Evolutionary conservation across 2,888 invertebrate species (phyloP).

Genomic region (Ceratothoa steindachneri): DNA sequence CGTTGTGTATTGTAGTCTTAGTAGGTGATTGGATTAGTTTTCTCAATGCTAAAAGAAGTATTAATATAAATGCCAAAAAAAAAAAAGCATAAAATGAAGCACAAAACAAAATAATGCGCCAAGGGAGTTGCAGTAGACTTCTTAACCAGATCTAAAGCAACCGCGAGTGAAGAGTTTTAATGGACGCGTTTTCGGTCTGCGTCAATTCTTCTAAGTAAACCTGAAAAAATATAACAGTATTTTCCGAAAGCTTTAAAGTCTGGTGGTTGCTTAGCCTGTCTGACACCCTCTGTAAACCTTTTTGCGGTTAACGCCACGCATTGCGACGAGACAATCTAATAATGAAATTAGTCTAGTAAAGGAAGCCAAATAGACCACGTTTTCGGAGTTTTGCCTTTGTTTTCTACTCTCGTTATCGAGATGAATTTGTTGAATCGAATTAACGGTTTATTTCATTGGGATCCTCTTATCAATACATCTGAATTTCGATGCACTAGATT

Average conservation of each 20-base stretch:
- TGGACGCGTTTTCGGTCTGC: too few species aligned
- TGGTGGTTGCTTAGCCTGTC: not conserved
- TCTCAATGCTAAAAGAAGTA: not conserved
- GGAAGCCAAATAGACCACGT: not conserved
- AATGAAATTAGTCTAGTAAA: conserved; percentile 4
- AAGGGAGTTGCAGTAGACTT: not conserved
- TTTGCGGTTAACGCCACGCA: not conserved
- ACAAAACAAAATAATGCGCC: not conserved
- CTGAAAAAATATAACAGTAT: not conserved
- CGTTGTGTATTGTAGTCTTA: not conserved
- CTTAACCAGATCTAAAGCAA: not conserved
- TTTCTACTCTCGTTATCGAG: too few species aligned
- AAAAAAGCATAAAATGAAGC: not conserved
- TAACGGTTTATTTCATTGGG: too few species aligned
- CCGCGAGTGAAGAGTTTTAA: too few species aligned
- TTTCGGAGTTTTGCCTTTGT: not conserved
- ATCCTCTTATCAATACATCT: too few species aligned
- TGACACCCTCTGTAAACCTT: conserved; percentile 1
- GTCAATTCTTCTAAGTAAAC: too few species aligned
- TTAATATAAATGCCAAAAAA: not conserved
- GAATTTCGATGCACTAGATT: too few species aligned
- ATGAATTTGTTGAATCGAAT: too few species aligned
- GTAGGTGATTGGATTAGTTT: not conserved
- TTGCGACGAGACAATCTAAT: conserved; percentile 4
- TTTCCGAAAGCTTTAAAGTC: not conserved